Evolutionary conservation across 92 coral and sea anemone genomes (phyloP).

Genomic region (Porites divaricata): DNA sequence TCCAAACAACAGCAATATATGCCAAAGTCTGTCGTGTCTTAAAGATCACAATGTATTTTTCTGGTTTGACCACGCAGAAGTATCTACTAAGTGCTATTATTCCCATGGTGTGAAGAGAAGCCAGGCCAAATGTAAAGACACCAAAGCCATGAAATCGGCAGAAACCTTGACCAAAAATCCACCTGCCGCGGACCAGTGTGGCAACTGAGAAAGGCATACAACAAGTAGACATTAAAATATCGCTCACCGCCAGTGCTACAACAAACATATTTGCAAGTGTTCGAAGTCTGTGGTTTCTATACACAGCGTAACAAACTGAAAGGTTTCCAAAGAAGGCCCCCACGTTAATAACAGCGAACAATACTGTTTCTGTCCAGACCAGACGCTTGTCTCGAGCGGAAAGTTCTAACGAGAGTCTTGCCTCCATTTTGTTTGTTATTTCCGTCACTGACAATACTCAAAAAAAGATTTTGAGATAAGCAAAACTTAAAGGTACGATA

Average conservation of each 20-base stretch:
- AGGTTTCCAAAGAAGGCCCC: constrained; percentile 59
- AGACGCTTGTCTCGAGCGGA: neutral
- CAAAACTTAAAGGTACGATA: neutral
- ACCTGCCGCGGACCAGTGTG: constrained; percentile 51
- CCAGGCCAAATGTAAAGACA: constrained; percentile 57
- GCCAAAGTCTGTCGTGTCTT: constrained; percentile 40
- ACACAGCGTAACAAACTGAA: constrained; percentile 58
- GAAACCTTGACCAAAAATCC: constrained; percentile 37
- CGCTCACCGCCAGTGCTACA: constrained; percentile 66
- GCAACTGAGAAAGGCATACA: constrained; percentile 67
- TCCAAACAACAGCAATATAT: constrained; percentile 52
- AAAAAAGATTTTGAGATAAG: neutral
- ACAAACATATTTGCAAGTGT: constrained; percentile 61
- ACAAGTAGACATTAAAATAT: constrained; percentile 63
- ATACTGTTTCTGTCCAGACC: constrained; percentile 43
- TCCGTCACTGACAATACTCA: neutral
- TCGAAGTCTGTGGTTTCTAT: constrained; percentile 60
- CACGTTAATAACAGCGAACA: constrained; percentile 43
- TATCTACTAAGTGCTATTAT: constrained; percentile 72
- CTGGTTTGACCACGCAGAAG: constrained; percentile 60
- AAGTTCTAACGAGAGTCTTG: constrained; percentile 22
- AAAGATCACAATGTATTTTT: constrained; percentile 46
- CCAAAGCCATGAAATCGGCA: constrained; percentile 71
- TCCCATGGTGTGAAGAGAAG: constrained; percentile 70
- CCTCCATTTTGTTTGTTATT: neutral